Conservation (phyloP, 1,140 invertebrate species). For the Bombus affinis region DNA sequence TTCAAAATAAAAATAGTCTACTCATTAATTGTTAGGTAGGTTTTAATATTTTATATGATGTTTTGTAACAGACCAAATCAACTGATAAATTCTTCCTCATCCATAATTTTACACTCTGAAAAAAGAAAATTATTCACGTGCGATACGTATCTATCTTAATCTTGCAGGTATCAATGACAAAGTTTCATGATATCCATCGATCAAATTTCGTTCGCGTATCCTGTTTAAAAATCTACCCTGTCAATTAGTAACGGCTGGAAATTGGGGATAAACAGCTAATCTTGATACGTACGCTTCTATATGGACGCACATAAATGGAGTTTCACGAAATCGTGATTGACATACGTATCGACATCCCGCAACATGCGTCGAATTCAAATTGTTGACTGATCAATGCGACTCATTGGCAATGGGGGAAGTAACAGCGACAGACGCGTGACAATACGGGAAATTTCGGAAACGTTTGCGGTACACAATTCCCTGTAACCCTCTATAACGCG, state of each 20-base stretch:
- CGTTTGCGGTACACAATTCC: neutral
- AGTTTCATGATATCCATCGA: too few species aligned
- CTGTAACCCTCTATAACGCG: neutral
- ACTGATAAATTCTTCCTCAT: too few species aligned
- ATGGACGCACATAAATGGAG: neutral
- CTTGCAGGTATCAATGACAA: too few species aligned
- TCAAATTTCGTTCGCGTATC: neutral
- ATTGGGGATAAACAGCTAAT: slow-evolving; percentile 54
- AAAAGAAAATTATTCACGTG: too few species aligned
- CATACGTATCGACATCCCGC: neutral
- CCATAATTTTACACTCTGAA: too few species aligned
- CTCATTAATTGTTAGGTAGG: too few species aligned
- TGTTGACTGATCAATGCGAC: slow-evolving; percentile 10
- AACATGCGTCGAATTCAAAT: slow-evolving; percentile 9
- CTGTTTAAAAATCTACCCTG: slow-evolving; percentile 37
- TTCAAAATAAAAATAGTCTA: too few species aligned
- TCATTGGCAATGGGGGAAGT: neutral
- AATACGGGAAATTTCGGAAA: neutral
- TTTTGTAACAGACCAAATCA: too few species aligned
- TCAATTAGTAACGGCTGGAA: slow-evolving; percentile 39
- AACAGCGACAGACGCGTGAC: neutral
- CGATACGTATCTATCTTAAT: too few species aligned
- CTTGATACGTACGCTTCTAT: slow-evolving; percentile 17
- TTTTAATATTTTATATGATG: too few species aligned
- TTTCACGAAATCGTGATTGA: neutral